A percentile compares a stretch with the other conserved stretches of the same genome.
Evolutionary conservation across 2,113 vertebrate species (phyloP).

Genomic region (Dromiciops gliroides): DNA sequence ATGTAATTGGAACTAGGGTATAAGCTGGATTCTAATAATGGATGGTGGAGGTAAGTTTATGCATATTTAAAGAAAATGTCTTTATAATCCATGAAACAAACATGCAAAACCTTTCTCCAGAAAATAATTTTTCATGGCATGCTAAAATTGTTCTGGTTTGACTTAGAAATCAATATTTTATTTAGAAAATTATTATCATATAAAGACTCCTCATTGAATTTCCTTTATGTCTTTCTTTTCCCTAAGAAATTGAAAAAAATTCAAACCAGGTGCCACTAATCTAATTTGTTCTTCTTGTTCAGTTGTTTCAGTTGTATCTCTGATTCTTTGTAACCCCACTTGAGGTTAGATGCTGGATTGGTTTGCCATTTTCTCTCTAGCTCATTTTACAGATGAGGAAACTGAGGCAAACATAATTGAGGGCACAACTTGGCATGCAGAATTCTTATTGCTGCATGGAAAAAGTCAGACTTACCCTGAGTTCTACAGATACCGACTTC

Average conservation of each 20-base stretch:
- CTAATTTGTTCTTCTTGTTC: constrained; percentile 8
- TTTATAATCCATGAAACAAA: constrained; percentile 34
- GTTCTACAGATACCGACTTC: background rate
- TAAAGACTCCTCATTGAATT: background rate
- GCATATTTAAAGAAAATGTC: constrained; percentile 6
- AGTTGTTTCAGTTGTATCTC: background rate
- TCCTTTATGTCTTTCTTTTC: background rate
- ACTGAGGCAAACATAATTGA: background rate
- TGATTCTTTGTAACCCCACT: background rate
- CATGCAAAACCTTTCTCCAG: background rate
- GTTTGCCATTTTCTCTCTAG: background rate
- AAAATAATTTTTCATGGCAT: constrained; percentile 15
- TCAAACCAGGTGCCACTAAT: constrained; percentile 23
- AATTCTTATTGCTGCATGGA: background rate
- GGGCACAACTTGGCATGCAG: background rate
- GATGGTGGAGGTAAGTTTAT: background rate
- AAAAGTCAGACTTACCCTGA: background rate
- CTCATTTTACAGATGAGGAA: background rate
- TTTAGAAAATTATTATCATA: constrained; percentile 36
- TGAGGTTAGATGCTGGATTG: background rate
- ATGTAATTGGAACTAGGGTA: constrained; percentile 29
- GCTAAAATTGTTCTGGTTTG: constrained; percentile 19
- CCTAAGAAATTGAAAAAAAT: constrained; percentile 5
- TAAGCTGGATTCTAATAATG: constrained; percentile 15
- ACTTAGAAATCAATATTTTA: background rate